Evolutionary conservation across 2,113 vertebrate species (phyloP).

Genomic region (Columba janthina): DNA sequence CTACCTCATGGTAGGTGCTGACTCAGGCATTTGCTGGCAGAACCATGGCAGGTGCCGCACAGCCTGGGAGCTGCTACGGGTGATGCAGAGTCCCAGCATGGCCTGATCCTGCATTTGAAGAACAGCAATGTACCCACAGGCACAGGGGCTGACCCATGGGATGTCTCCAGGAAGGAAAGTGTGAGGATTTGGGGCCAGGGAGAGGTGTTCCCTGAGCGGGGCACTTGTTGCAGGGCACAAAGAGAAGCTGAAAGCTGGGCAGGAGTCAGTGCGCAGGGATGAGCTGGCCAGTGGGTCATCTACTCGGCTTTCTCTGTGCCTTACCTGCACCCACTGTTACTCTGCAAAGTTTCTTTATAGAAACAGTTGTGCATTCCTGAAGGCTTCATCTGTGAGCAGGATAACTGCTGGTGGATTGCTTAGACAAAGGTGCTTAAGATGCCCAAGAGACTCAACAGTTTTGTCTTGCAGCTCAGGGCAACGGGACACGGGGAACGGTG

Average conservation of each 20-base stretch:
- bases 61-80: neutral
- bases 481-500: accelerated
- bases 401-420: neutral
- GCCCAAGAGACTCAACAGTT: neutral
- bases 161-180: neutral
- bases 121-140: neutral
- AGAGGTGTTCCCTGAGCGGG: accelerated
- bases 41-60: neutral
- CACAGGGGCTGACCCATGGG: accelerated
- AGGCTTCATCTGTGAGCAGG: neutral
- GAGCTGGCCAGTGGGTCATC: neutral
- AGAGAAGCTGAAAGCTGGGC: neutral
- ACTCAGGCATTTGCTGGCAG: neutral
- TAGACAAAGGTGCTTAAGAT: neutral
- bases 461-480: neutral
- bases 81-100: accelerated
- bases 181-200: neutral
- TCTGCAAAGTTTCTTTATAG: neutral
- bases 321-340: neutral
- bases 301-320: neutral
- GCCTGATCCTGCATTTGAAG: neutral
- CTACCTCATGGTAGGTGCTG: neutral
- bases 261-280: neutral
- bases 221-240: neutral
- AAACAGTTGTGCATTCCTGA: neutral